Base-by-base conservation (phyloP, 1,140 invertebrate species). In the Penaeus japonicus region DNA sequence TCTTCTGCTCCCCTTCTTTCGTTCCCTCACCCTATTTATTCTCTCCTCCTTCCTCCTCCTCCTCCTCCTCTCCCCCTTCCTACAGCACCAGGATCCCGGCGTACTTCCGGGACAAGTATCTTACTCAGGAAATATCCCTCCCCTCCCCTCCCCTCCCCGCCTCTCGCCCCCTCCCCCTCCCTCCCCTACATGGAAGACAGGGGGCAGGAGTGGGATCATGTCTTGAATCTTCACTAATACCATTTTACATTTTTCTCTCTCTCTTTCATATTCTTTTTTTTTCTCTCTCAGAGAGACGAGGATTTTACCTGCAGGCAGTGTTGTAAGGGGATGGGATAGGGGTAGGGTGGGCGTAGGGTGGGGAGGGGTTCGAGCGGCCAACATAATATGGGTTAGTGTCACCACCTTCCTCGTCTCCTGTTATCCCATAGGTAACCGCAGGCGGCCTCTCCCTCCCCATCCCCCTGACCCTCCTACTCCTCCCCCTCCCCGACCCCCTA, bases 41-140 rank as follows among this genome's bases (percentile, higher is more conserved):
- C 65, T n/a, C 35, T 24, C 35, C n/a, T 32, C 30, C 17, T 24
- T 73, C 12, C 70, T 27, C 27, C 32, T 17, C 39, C n/a, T 54
- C 78, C 39, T 15, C 53, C n/a, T 12, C 22, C 78, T 47, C 47
- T 53, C 7, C n/a, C 22, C 30, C 27, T 53, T 27, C 24, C 53
- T 53, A 54, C 20, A 47, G 47, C 47, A 47, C 47, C 47, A 47
- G 47, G 47, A 47, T 30, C 22, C 24, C 24, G 17, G 24, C 27
- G 35, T 30, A 75, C 70, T 75, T 75, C 70, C 70, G 70, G 70
- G 70, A 75, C 70, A 75, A 75, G 70, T 73, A 24, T 73, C 65
- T 27, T 18, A 73, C 65, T 75, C 70, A 75, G 70, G 70, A 75
- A 75, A 75, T 75, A 75, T 35, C 27, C 17, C 81, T 30, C 57